These are phyloP conservation scores for Lasioglossum morio DNA, from an alignment of 2,888 invertebrate species.

Conservation along the genomic window DNA sequence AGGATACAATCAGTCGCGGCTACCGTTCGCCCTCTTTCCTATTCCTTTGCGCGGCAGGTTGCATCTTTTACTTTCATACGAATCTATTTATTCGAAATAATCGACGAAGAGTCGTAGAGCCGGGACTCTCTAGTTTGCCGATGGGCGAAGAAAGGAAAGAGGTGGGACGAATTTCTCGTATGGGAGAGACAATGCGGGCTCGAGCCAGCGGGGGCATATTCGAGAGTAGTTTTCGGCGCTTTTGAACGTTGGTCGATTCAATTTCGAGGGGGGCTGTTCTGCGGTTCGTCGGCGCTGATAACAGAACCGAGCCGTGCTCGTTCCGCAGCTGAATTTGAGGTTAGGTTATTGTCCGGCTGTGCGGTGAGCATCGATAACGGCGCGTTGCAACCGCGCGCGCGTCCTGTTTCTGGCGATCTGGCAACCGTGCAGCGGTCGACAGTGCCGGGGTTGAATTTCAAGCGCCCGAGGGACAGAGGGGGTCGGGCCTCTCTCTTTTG, in stretches of 20 bases:
- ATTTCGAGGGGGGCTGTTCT: slow-evolving; percentile 46
- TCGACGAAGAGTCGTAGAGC: neutral
- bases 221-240: neutral
- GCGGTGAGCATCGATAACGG: slow-evolving; percentile 71
- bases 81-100: slow-evolving; percentile 27
- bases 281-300: slow-evolving; percentile 59
- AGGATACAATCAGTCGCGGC: slow-evolving; percentile 7
- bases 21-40: neutral
- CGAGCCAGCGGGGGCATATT: neutral
- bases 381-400: slow-evolving; percentile 62
- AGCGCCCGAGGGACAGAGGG: slow-evolving; percentile 79
- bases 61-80: neutral
- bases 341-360: slow-evolving; percentile 68
- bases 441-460: slow-evolving; percentile 82
- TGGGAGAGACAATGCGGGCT: neutral
- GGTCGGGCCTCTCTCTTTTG: slow-evolving; percentile 78
- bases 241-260: slow-evolving; percentile 44
- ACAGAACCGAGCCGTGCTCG: slow-evolving; percentile 50
- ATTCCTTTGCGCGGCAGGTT: neutral
- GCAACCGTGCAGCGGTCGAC: slow-evolving; percentile 75
- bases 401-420: slow-evolving; percentile 66
- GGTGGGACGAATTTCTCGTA: neutral
- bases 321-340: slow-evolving; percentile 64
- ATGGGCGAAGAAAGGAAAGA: neutral
- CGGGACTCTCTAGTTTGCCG: neutral